Base-by-base conservation (phyloP, 2,797 vertebrate genomes). In the Enteromius fasciolatus region DNA sequence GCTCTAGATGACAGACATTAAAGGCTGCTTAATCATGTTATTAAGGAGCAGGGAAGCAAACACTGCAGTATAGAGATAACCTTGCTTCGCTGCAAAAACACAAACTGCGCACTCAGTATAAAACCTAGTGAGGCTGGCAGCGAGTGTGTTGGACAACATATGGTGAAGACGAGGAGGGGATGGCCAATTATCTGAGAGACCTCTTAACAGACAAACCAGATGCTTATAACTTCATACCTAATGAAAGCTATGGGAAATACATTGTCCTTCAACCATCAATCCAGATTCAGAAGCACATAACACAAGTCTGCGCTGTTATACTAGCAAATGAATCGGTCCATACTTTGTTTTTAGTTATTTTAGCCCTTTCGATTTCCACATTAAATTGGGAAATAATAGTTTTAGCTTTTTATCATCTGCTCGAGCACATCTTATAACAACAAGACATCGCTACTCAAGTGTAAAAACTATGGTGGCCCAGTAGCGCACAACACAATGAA, bases 41-140 rank as follows among this genome's bases (percentile, higher is more conserved):
- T 66, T 39, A 44, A 73, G 73, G 25, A 78, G 74, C 52, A 44
- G 81, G 66, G 63, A 73, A 46, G 76, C 66, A 74, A 75, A 75
- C 50, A 63, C 50, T 76, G 75, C 68, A 48, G 59, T 48, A 68
- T 25, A 39, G 48, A 81, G 72, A 84, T 66, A 66, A n/a, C 64
- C 33, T 80, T 52, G 31, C 78, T 5, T 52, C 15, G 20, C 64
- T 69, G n/a, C 72, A n/a, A 80, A 59, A 78, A 54, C 67, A 25
- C 23, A 48, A 64, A 48, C 59, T 67, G 68, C 67, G 72, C 66
- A 46, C 64, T 81, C 52, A 12, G 66, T 63, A n/a, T 52, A 41
- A 61, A 76, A 64, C 64, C 15, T 25, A 7, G 36, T 20, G 6
- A 17, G 44, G 31, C 70, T 31, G 52, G 50, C 83, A 72, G 64